Conservation (phyloP, 2,797 vertebrate genomes). For the Lithobates sylvaticus region DNA sequence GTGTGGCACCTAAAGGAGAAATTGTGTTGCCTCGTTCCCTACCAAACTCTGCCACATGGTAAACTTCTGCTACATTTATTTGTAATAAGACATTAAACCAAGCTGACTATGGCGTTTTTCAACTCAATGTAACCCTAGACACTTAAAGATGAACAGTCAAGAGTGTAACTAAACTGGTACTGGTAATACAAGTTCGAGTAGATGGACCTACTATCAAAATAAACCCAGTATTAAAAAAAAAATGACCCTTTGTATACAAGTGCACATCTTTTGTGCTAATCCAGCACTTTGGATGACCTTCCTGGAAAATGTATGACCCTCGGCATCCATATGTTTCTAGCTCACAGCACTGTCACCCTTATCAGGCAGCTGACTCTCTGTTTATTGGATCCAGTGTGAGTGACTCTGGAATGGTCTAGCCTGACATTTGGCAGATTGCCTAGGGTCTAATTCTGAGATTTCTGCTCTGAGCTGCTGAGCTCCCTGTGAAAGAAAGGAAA, state of each 20-base stretch:
- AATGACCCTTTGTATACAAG: background rate
- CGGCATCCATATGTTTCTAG: conserved; percentile 4
- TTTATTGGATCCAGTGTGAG: background rate
- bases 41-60: too few species aligned
- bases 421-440: conserved; percentile 39
- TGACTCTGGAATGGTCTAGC: background rate
- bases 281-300: conserved; percentile 10
- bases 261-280: background rate
- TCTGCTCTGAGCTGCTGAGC: background rate
- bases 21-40: too few species aligned
- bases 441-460: conserved; percentile 16
- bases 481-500: background rate
- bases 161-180: background rate
- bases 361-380: conserved; percentile 11
- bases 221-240: background rate
- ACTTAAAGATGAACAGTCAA: background rate
- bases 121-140: background rate
- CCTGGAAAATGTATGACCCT: background rate
- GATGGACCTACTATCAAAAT: background rate
- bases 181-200: background rate
- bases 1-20: too few species aligned
- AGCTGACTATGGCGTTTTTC: too few species aligned
- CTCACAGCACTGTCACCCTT: background rate
- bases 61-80: too few species aligned
- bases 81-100: too few species aligned